phyloP scores from a whole-genome alignment of 2,888 invertebrate genomes.

The Octodonta nipae region DNA sequence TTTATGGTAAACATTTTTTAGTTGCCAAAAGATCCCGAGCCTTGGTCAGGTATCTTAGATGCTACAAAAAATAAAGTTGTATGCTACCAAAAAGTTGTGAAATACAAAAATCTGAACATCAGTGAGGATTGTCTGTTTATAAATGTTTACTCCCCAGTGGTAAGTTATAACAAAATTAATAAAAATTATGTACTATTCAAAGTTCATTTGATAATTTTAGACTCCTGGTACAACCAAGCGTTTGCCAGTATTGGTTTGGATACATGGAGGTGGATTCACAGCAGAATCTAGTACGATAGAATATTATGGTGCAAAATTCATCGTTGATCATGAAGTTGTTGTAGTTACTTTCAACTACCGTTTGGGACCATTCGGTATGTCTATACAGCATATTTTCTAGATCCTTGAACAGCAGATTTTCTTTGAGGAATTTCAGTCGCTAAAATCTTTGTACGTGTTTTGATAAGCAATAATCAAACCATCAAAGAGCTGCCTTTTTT shows the following conservation, averaged over 20 bases:
- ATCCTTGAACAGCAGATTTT: no score
- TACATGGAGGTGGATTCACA: slow-evolving; percentile 31
- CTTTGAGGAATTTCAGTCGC: no score
- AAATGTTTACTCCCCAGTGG: slow-evolving; percentile 15
- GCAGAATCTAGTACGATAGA: slow-evolving; percentile 12
- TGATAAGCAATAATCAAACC: no score
- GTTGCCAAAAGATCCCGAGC: slow-evolving; percentile 10
- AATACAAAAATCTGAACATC: slow-evolving; percentile 4
- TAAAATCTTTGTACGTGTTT: no score
- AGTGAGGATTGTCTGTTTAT: slow-evolving; percentile 16
- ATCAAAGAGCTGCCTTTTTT: no score
- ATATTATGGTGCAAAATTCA: slow-evolving; percentile 16
- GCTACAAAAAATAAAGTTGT: slow-evolving; percentile 10
- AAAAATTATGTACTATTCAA: not conserved
- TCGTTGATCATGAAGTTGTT: slow-evolving; percentile 51
- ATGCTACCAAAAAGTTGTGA: slow-evolving; percentile 11
- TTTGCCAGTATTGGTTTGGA: slow-evolving; percentile 29
- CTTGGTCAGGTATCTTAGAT: slow-evolving; percentile 13
- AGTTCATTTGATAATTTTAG: no score
- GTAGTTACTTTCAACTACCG: slow-evolving; percentile 56
- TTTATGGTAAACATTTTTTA: no score
- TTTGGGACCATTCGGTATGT: slow-evolving; percentile 48
- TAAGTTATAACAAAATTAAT: slow-evolving; percentile 5
- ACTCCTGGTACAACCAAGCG: slow-evolving; percentile 4
- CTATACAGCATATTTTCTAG: no score